Evolutionary conservation across 2,797 vertebrate species (phyloP).

Genomic region (Ceryle rudis): DNA sequence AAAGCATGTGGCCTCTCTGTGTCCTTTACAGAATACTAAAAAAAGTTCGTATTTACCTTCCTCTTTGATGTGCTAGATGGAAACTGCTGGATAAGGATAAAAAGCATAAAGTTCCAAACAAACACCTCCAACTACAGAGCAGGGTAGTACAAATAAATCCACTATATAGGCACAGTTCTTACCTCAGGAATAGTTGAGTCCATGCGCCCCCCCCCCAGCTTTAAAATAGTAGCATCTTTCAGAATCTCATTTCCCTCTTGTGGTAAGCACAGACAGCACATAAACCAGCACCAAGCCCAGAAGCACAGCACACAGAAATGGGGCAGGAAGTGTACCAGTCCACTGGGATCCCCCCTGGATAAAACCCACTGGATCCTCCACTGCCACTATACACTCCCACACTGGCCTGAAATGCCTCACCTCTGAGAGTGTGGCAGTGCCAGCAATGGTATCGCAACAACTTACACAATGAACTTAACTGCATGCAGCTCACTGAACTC

Average conservation of each 20-base stretch:
- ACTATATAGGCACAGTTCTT: neutral
- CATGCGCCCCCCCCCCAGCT: rapidly evolving
- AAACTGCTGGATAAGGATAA: neutral
- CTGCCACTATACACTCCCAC: rapidly evolving
- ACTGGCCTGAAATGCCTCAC: rapidly evolving
- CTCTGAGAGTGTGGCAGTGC: neutral
- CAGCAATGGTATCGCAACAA: neutral
- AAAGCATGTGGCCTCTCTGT: neutral
- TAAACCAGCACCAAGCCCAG: neutral
- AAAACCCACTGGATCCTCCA: neutral
- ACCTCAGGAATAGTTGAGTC: neutral
- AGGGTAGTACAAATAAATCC: neutral
- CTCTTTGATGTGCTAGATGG: neutral
- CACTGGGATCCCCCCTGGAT: neutral
- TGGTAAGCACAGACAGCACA: rapidly evolving
- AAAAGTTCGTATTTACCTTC: neutral
- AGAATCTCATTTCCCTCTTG: neutral
- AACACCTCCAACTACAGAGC: neutral
- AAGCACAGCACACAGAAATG: neutral
- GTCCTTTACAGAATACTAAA: neutral
- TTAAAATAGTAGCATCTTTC: neutral
- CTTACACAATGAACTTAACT: neutral
- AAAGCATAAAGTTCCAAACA: neutral
- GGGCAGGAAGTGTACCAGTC: neutral
- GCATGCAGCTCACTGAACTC: neutral